Evolutionary conservation across 2,797 vertebrate genomes (phyloP), one percentile per base, ranked within the genome.

Genomic region (Pipistrellus pipistrellus): DNA sequence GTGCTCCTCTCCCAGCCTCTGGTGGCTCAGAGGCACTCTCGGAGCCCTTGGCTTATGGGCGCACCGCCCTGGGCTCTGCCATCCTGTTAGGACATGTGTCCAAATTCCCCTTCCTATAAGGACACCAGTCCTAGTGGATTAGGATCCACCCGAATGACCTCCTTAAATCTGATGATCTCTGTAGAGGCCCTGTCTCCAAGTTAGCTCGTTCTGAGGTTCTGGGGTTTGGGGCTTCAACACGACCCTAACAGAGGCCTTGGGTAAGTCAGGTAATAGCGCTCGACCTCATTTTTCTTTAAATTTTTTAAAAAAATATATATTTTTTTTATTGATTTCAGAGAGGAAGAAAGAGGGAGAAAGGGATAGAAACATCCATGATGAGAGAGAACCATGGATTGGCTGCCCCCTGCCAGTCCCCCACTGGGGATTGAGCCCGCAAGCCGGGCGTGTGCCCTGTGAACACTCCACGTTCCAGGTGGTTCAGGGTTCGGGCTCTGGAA

Each of bases 11-110:
- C 23, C n/a, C 30, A 11, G 91, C 48, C 20, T 0, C 10, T 9
- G 48, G 46, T 3, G 46, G 35, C 51, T 20, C 30, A 4, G 38
- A 13, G 41, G 62, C 82, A 3, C 4, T 15, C 53, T 18, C 20
- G 30, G 55, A 11, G 2, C 14, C 68, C 30, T 48, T 0, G 3
- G 13, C 9, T 20, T 8, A 18, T 38, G 13, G 23, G 23, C 0
- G 2, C 12, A 11, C 48, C n/a, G 6, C 32, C 25, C 23, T 1
- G 4, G 7, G 8, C 11, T 27, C 77, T 35, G 57, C 48, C 77
- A 57, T 68, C 62, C 32, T 23, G 48, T 35, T 38, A 6, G 1
- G 0, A 6, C 13, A 8, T 46, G 30, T 35, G 59, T 35, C 44
- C 44, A 9, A 12, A 48, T 46, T 30, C 32, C 53, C 12, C 44